Conservation (phyloP, 2,888 invertebrate genomes). For the Sarcophaga variegata region DNA sequence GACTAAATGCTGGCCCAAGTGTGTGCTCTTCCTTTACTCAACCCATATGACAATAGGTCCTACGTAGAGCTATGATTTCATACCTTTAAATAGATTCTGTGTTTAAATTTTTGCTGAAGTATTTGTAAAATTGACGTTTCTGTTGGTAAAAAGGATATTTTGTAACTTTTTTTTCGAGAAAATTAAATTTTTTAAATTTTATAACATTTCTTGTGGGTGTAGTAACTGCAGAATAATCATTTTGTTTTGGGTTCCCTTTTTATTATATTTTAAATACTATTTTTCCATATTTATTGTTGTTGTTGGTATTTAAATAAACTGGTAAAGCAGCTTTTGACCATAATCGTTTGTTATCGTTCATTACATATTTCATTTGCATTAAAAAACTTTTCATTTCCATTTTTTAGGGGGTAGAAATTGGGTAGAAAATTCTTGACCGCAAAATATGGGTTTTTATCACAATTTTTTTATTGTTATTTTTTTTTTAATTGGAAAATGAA, state of each 20-base stretch:
- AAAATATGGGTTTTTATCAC: neutral
- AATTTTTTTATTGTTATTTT: neutral
- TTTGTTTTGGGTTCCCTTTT: too few relatives aligned
- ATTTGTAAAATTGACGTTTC: neutral
- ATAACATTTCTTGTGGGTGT: too few relatives aligned
- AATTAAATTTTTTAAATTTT: too few relatives aligned
- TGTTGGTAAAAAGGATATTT: neutral
- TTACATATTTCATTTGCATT: neutral
- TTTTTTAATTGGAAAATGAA: neutral
- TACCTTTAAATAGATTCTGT: too few relatives aligned
- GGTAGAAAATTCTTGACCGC: neutral
- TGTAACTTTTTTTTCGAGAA: too few relatives aligned
- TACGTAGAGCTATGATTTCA: too few relatives aligned
- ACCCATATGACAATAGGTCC: too few relatives aligned
- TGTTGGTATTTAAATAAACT: slow-evolving; percentile 39
- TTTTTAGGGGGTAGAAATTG: neutral
- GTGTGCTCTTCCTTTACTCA: too few relatives aligned
- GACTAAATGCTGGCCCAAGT: too few relatives aligned
- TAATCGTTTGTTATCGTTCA: slow-evolving; percentile 45
- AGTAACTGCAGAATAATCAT: neutral
- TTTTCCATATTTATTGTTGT: neutral
- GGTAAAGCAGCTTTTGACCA: slow-evolving; percentile 46
- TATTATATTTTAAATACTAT: neutral
- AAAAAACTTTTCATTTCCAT: neutral
- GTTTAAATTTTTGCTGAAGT: neutral